A percentile compares a stretch with the other conserved stretches of the same genome.
These are phyloP conservation scores for Uria aalge DNA, from an alignment of 2,113 vertebrate genomes.

Conservation along the genomic window DNA sequence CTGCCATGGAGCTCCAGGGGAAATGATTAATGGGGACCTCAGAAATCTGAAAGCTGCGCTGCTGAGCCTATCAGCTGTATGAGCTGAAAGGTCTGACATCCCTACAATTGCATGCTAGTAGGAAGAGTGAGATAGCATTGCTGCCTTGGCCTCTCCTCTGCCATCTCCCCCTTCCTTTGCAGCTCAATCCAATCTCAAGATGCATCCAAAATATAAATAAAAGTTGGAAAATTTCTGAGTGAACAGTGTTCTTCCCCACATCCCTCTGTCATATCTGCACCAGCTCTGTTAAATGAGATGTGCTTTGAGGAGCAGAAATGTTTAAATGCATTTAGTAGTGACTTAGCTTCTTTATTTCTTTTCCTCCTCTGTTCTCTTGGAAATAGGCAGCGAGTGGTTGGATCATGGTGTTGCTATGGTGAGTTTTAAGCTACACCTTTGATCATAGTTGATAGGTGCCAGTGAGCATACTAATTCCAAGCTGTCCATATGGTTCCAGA, in stretches of 20 bases:
- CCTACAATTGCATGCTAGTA: background rate
- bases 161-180: background rate
- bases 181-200: background rate
- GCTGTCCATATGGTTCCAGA: background rate
- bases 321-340: background rate
- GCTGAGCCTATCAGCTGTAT: fast-evolving
- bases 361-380: background rate
- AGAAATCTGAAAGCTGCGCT: background rate
- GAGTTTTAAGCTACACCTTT: constrained; percentile 16
- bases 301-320: background rate
- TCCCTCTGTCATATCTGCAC: background rate
- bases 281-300: background rate
- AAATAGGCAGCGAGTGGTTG: background rate
- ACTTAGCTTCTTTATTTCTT: background rate
- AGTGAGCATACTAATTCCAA: constrained; percentile 13
- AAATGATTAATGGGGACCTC: background rate
- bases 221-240: background rate
- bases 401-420: constrained; percentile 27
- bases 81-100: background rate
- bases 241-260: background rate
- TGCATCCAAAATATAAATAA: background rate
- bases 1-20: background rate
- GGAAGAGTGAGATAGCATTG: background rate
- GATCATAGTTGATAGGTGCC: background rate
- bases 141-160: background rate